Evolutionary conservation across 2,797 vertebrate species (phyloP).

Genomic region (Trachurus trachurus): DNA sequence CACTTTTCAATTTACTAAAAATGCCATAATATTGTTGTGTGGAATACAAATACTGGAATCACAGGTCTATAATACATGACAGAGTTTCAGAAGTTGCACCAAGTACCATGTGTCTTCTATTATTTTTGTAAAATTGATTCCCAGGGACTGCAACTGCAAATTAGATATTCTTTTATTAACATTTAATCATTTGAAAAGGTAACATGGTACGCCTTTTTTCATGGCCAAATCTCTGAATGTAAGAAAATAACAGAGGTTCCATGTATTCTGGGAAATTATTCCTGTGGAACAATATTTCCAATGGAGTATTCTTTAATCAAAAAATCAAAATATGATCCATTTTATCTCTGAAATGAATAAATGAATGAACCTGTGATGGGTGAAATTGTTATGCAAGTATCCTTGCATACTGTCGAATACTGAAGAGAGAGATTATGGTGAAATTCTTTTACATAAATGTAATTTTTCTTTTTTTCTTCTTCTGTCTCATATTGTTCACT

Average conservation of each 20-base stretch:
- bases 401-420: slow-evolving; percentile 12
- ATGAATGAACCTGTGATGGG: neutral
- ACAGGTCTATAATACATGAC: neutral
- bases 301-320: neutral
- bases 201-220: neutral
- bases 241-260: neutral
- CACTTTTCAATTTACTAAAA: neutral
- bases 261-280: neutral
- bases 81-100: neutral
- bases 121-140: neutral
- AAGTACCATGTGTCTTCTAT: neutral
- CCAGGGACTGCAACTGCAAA: neutral
- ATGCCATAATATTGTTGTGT: neutral
- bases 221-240: neutral
- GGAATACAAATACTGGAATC: neutral
- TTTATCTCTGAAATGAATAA: neutral
- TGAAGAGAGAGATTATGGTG: slow-evolving; percentile 2
- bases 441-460: slow-evolving; percentile 42
- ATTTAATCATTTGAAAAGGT: neutral
- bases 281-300: neutral
- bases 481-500: slow-evolving; percentile 27
- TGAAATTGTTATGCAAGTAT: slow-evolving; percentile 8
- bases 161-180: neutral
- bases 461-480: slow-evolving; percentile 17
- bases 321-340: neutral